phyloP scores from a whole-genome alignment of 2,888 invertebrate species.

The Nemotelus nigrinus region DNA sequence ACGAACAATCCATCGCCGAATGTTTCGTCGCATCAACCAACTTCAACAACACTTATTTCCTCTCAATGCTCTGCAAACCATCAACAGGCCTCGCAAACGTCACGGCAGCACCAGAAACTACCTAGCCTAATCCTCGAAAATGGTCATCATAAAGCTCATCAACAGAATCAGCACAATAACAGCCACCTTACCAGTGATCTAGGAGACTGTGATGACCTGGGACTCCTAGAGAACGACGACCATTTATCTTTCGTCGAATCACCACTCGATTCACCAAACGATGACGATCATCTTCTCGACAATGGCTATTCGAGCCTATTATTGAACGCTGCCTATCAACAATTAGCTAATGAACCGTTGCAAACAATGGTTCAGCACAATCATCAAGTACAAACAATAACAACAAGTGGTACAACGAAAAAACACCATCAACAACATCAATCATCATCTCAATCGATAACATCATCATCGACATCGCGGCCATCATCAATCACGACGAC shows the following conservation, averaged over 20 bases:
- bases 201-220: constrained; percentile 78
- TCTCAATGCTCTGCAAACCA: constrained; percentile 15
- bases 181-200: constrained; percentile 64
- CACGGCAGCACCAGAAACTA: constrained; percentile 48
- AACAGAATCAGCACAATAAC: constrained; percentile 67
- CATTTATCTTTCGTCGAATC: constrained; percentile 73
- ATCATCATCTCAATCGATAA: constrained; percentile 29
- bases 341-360: constrained; percentile 50
- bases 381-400: constrained; percentile 47
- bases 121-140: constrained; percentile 43
- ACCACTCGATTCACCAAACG: constrained; percentile 64
- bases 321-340: constrained; percentile 72
- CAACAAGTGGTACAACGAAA: constrained; percentile 32
- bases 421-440: constrained; percentile 20
- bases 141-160: constrained; percentile 54
- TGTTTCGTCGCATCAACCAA: constrained; percentile 16
- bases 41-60: not conserved
- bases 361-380: constrained; percentile 49
- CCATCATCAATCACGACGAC: constrained; percentile 23
- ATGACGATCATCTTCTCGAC: constrained; percentile 69
- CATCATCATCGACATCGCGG: constrained; percentile 25
- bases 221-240: constrained; percentile 79
- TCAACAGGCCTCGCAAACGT: constrained; percentile 49
- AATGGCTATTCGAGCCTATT: constrained; percentile 76
- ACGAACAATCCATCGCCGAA: constrained; percentile 50